phyloP scores from a whole-genome alignment of 1,140 invertebrate species.

The Tyrophagus putrescentiae region DNA sequence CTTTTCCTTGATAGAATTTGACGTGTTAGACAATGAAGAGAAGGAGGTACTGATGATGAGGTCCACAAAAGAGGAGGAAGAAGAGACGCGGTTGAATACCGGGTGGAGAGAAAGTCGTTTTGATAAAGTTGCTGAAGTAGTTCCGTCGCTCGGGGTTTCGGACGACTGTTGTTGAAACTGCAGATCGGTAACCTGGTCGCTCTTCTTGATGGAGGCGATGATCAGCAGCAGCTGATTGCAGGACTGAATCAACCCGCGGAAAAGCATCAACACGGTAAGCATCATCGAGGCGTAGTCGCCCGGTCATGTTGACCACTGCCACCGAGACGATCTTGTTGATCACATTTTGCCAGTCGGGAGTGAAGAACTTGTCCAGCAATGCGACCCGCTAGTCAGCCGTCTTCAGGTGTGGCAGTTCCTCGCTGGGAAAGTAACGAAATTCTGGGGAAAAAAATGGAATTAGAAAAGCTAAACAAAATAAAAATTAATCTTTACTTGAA shows the following conservation, averaged over 20 bases:
- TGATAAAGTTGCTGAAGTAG: background rate
- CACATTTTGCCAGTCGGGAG: slow-evolving; percentile 14
- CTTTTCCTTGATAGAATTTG: slow-evolving; percentile 1
- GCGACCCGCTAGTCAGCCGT: background rate
- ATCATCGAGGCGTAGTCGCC: slow-evolving; percentile 8
- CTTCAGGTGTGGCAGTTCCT: background rate
- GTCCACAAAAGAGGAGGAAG: background rate
- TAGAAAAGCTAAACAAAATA: background rate
- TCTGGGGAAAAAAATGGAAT: background rate
- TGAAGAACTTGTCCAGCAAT: slow-evolving; percentile 2
- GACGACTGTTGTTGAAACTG: background rate
- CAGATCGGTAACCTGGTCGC: background rate
- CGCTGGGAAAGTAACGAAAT: slow-evolving; percentile 6
- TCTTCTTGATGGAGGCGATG: background rate
- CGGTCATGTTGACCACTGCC: slow-evolving; percentile 2
- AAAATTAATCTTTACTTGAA: slow-evolving; percentile 32
- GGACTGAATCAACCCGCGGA: slow-evolving; percentile 1
- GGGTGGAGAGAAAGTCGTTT: background rate
- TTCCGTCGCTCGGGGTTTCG: background rate
- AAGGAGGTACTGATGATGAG: background rate
- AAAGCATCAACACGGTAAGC: background rate
- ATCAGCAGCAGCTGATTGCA: slow-evolving; percentile 11
- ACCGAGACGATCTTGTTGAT: slow-evolving; percentile 8
- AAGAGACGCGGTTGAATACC: background rate
- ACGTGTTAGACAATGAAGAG: too few species aligned